Base-by-base conservation (phyloP, 2,797 vertebrate species). In the Capromys pilorides region DNA sequence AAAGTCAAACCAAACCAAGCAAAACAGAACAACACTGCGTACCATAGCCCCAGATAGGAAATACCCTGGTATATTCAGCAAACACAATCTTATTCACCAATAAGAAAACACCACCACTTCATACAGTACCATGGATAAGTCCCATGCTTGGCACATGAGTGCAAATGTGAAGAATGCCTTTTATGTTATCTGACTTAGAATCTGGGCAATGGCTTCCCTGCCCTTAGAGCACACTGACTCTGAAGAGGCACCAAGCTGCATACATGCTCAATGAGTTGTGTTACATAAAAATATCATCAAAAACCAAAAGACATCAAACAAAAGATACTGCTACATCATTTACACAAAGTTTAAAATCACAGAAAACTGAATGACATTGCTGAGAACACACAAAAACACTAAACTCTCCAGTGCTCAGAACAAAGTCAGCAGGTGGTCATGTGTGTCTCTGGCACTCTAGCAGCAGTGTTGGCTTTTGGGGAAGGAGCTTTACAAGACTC, bases 231-330 rank as follows among this genome's bases (percentile, higher is more conserved):
- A 2, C 2, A 11, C 21, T 71, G 12, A 39, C n/a, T 57, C 61
- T 39, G 57, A 41, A 79, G 80, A 18, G 1, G 5, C 26, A 11
- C 7, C 54, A 39, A n/a, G 75, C 39, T 33, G 16, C 9, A 22
- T 4, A 59, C 6, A 12, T 22, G 64, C n/a, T 36, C 1, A 3
- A 3, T 0, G 12, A 84, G 18, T 5, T 59, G 71, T 41, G 39
- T 57, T n/a, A 41, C 14, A 26, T 61, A 31, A 73, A 82, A 90
- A 85, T 7, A 21, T 1, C 57, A 28, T 13, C 61, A 0, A 26
- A 62, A 82, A 78, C 24, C 73, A 61, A 88, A 87, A 86, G 83
- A 83, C 12, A 39, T 22, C 86, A 69, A 61, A 62, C n/a, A 73
- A 31, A 93, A 59, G 45, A 2, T 61, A 8, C 71, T 8, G 66